Percentiles rank a stretch among this genome's conserved stretches.
These are phyloP conservation scores for Camptogramma bilineatum DNA, from an alignment of 2,888 invertebrate genomes.

Conservation along the genomic window DNA sequence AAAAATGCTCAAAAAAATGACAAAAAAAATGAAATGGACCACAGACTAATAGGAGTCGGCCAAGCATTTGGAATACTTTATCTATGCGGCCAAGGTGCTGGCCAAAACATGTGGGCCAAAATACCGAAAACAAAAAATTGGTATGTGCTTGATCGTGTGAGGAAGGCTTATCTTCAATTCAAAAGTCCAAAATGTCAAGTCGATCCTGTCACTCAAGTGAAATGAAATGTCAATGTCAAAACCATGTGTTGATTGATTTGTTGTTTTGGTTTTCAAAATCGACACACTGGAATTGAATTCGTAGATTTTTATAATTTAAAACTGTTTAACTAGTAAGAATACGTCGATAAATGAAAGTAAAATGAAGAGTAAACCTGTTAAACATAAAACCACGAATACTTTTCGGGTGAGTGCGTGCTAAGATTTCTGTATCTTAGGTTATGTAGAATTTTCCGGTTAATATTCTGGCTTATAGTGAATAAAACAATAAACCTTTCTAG, in stretches of 20 bases:
- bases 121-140: no score
- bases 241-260: constrained; percentile 13
- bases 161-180: background rate
- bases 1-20: no score
- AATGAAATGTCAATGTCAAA: constrained; percentile 10
- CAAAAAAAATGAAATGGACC: no score
- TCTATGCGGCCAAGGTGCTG: no score
- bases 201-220: background rate
- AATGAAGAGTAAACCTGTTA: constrained; percentile 90
- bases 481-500: background rate
- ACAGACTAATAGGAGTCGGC: no score
- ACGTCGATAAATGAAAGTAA: constrained; percentile 46
- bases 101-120: no score
- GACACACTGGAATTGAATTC: constrained; percentile 45
- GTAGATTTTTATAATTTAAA: constrained; percentile 43
- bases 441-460: constrained; percentile 28
- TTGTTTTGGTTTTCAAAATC: constrained; percentile 7
- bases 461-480: background rate
- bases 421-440: constrained; percentile 48
- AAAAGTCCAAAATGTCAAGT: background rate
- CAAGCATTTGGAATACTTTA: no score
- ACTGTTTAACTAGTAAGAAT: background rate
- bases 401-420: constrained; percentile 87
- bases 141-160: background rate
- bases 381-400: constrained; percentile 91